Percentiles rank a stretch among this genome's conserved stretches.
phyloP scores from a whole-genome alignment of 2,113 vertebrate species.

The Macroglossus sobrinus region DNA sequence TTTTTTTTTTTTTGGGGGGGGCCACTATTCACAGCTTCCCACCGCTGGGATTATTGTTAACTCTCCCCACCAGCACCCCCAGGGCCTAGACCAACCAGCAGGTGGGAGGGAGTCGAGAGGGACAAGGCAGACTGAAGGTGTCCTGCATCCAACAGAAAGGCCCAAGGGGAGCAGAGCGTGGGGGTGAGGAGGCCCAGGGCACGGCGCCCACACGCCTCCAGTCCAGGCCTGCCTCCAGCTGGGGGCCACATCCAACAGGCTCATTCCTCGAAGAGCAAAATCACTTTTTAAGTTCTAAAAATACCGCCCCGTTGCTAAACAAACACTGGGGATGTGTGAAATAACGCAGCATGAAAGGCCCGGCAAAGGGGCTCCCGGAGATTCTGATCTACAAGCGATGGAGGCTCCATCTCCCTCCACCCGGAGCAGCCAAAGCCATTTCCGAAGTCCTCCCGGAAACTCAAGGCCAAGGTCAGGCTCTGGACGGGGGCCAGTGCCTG shows the following conservation, averaged over 20 bases:
- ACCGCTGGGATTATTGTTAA: rapidly evolving
- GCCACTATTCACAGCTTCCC: rapidly evolving
- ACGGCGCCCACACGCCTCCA: neutral
- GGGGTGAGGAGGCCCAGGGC: neutral
- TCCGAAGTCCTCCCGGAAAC: slow-evolving; percentile 32
- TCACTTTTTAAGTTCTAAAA: slow-evolving; percentile 66
- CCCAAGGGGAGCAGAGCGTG: neutral
- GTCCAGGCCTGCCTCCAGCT: neutral
- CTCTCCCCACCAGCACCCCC: neutral
- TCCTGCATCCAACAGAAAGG: neutral
- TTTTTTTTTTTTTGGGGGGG: too few relatives aligned
- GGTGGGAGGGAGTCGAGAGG: neutral
- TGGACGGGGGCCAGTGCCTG: neutral
- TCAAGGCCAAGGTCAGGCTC: slow-evolving; percentile 63
- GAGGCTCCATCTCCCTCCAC: neutral
- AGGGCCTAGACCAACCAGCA: neutral
- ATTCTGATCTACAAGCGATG: neutral
- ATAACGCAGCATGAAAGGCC: slow-evolving; percentile 53
- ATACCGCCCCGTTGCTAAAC: slow-evolving; percentile 42
- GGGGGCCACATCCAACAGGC: neutral
- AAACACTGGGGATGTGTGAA: slow-evolving; percentile 49
- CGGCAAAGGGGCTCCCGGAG: slow-evolving; percentile 32
- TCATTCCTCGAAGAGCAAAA: slow-evolving; percentile 46
- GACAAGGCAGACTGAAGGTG: neutral
- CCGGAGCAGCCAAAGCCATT: slow-evolving; percentile 34